Evolutionary conservation across 2,797 vertebrate genomes (phyloP).

Genomic region (Typhlichthys subterraneus): DNA sequence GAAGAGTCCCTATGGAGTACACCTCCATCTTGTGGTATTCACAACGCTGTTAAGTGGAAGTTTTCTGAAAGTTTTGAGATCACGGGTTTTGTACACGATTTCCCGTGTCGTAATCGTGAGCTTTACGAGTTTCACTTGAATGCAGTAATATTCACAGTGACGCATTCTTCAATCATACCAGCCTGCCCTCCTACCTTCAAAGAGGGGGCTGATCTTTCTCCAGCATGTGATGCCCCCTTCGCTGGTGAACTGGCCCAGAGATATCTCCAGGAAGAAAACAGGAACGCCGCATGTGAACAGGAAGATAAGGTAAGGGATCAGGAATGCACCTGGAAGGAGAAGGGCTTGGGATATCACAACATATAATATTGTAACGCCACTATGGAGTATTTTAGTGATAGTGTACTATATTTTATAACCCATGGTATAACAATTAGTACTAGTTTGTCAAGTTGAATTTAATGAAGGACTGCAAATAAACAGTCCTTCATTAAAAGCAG

Average conservation of each 20-base stretch:
- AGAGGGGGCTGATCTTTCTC: conserved; percentile 94
- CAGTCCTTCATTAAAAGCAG: not conserved
- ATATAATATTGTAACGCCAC: too few relatives aligned
- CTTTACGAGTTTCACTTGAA: too few relatives aligned
- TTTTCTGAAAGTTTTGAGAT: too few relatives aligned
- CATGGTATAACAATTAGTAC: too few relatives aligned
- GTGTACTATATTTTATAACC: too few relatives aligned
- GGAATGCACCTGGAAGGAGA: conserved; percentile 87
- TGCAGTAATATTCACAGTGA: not conserved
- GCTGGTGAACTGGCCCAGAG: conserved; percentile 93
- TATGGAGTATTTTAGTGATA: not conserved
- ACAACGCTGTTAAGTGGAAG: too few relatives aligned
- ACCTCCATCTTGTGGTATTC: too few relatives aligned
- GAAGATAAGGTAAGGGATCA: conserved; percentile 97
- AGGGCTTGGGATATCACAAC: not conserved
- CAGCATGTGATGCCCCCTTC: conserved; percentile 93
- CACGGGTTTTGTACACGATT: too few relatives aligned
- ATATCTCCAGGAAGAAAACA: conserved; percentile 91
- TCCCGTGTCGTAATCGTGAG: too few relatives aligned
- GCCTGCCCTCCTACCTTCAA: conserved; percentile 83
- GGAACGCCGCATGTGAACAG: conserved; percentile 95
- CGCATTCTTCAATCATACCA: not conserved
- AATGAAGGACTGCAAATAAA: not conserved
- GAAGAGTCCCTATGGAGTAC: too few relatives aligned
- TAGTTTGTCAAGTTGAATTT: too few relatives aligned